Base-by-base conservation (phyloP, 2,113 vertebrate species). In the Amphiprion percula region DNA sequence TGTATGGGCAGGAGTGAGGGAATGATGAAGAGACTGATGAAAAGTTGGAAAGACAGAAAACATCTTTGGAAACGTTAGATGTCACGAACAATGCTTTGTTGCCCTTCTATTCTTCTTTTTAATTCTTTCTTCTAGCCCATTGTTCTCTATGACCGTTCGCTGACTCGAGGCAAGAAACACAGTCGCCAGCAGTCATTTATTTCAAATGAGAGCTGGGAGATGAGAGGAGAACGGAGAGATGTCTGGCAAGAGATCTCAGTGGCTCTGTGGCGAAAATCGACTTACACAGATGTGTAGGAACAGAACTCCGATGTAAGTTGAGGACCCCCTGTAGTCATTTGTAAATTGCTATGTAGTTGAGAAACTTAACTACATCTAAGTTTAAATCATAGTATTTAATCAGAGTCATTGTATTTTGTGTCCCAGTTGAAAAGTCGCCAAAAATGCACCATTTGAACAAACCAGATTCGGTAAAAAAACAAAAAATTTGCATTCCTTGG, bases 151-250 rank as follows among this genome's bases (percentile, higher is more conserved):
- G 71, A 52, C 47, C 50, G 4, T 74, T 39, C 1, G 11, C 47
- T 54, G 74, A 74, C 77, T 77, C 30, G 2, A 67, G 19, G 77
- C 70, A 70, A 80, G 56, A 84, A 82, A 44, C 78, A 74, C 79
- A 80, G 41, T 21, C n/a, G 53, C 44, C 81, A 4, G 50, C 28
- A 28, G 73, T 68, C 37, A 62, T 78, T 88, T 74, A 44, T 82
- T 71, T 65, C 58, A 71, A 67, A 75, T 64, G 52, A 56, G 50
- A 53, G 24, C 68, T 46, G 21, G n/a, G 14, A 80, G 53, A 82
- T 47, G 19, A 61, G 47, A 26, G 30, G 30, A 26, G 30, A 17
- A 23, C 2, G 6, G 47, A 30, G 16, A 26, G 52, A 53, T 15
- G 12, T 66, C 52, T 77, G 78, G 46, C 3, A 23, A 59, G 56